Evolutionary conservation across 2,888 invertebrate genomes (phyloP).

Genomic region (Gibbula magus): DNA sequence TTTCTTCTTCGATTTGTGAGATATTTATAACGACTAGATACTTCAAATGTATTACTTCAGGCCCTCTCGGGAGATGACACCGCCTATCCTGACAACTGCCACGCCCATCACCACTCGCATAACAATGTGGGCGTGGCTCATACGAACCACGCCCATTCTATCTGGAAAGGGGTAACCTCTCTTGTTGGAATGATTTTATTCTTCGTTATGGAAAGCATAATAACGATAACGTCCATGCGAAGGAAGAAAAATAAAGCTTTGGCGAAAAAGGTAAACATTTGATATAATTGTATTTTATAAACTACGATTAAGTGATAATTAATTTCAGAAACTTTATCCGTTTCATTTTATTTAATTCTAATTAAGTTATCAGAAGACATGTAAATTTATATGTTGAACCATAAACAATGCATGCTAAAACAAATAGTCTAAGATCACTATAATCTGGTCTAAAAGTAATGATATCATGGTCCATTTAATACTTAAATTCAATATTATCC

Average conservation of each 20-base stretch:
- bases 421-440: no score
- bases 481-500: no score
- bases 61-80: background rate
- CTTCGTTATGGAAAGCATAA: slow-evolving; percentile 86
- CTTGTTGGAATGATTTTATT: slow-evolving; percentile 90
- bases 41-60: background rate
- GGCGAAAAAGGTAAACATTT: background rate
- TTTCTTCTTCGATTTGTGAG: no score
- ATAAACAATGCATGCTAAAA: no score
- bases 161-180: slow-evolving; percentile 86
- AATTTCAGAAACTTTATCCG: no score
- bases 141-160: background rate
- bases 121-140: background rate
- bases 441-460: no score
- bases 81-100: background rate
- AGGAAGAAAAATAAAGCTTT: background rate
- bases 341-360: no score
- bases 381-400: no score
- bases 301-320: no score
- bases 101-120: background rate
- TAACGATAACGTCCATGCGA: slow-evolving; percentile 64
- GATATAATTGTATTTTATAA: background rate
- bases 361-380: no score
- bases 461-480: no score
- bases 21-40: no score